phyloP scores from a whole-genome alignment of 2,797 vertebrate genomes.

The Megaceryle alcyon region DNA sequence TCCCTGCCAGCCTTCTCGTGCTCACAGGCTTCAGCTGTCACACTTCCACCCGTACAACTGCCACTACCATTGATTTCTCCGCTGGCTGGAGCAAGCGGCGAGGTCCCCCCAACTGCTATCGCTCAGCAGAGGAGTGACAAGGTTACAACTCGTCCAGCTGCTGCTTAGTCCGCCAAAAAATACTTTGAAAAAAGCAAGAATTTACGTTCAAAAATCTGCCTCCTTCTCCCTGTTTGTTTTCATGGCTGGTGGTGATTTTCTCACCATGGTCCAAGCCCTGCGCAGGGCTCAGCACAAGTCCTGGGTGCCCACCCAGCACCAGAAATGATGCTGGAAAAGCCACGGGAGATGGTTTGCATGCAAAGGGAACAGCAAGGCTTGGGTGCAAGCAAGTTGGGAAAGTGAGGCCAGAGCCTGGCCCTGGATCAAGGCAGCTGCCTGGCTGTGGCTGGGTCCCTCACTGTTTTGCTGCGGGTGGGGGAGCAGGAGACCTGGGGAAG shows the following conservation, averaged over 20 bases:
- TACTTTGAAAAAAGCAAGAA: neutral
- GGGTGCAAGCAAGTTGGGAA: neutral
- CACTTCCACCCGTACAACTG: neutral
- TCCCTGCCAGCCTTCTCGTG: neutral
- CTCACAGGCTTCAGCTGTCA: neutral
- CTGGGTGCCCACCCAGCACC: no score
- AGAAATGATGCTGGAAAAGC: neutral
- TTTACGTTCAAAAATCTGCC: accelerated
- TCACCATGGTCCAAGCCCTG: no score
- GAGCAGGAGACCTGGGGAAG: neutral
- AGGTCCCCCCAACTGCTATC: neutral
- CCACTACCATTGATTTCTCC: neutral
- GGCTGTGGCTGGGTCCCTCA: accelerated
- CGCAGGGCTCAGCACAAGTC: no score
- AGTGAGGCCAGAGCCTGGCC: neutral
- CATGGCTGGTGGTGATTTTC: neutral
- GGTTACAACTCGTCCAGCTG: neutral
- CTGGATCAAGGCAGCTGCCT: neutral
- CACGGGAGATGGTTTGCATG: accelerated
- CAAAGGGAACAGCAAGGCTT: neutral
- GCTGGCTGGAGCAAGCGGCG: accelerated
- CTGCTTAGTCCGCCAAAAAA: neutral
- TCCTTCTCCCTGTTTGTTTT: neutral
- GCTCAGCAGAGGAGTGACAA: neutral
- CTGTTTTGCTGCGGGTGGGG: accelerated